Percentiles rank a stretch among this genome's conserved stretches.
Conservation (phyloP, 2,113 vertebrate species). For the Melierax canorus region DNA sequence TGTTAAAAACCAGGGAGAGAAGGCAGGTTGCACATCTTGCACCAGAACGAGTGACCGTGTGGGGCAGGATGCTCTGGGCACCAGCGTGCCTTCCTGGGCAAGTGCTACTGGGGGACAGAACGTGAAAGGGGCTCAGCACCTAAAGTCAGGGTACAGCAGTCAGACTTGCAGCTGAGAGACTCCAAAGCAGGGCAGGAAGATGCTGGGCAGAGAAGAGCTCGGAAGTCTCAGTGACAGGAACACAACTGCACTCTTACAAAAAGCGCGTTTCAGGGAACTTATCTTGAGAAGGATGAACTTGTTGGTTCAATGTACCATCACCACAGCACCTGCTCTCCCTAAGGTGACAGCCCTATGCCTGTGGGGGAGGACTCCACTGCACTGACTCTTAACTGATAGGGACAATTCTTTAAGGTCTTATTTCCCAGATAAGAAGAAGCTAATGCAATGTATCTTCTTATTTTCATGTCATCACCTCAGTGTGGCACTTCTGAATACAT, state of each 20-base stretch:
- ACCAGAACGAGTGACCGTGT: neutral
- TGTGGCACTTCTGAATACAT: conserved; percentile 27
- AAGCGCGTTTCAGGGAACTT: neutral
- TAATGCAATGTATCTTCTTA: neutral
- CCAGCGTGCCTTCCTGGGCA: neutral
- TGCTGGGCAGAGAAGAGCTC: neutral
- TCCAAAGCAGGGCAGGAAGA: neutral
- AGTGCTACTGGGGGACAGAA: neutral
- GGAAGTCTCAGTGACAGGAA: neutral
- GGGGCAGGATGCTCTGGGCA: neutral
- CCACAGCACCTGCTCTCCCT: neutral
- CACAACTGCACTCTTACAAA: neutral
- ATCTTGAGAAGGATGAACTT: neutral
- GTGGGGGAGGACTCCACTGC: neutral
- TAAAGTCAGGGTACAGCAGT: neutral
- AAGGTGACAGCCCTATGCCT: neutral
- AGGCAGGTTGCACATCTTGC: neutral
- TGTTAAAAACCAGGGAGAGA: neutral
- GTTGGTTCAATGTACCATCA: neutral
- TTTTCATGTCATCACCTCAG: neutral
- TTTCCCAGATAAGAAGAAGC: neutral
- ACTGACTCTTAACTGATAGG: neutral
- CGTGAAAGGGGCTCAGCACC: neutral
- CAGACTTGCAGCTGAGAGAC: neutral
- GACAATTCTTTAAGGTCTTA: neutral